Evolutionary conservation across 2,113 vertebrate genomes (phyloP), one percentile per base, ranked within the genome.

Genomic region (Mionectes macconnelli): DNA sequence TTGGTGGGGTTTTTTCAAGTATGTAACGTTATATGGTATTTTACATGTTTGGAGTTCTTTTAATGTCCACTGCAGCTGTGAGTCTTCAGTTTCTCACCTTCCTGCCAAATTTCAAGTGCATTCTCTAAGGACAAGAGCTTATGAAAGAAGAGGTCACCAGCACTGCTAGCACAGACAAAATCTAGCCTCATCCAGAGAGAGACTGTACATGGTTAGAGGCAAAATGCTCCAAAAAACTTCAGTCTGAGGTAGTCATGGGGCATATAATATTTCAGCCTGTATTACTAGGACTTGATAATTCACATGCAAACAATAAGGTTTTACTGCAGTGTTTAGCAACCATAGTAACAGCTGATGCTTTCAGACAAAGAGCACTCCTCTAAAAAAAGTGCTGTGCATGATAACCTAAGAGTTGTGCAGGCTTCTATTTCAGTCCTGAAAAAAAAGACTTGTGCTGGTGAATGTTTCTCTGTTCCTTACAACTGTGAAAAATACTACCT

Each of bases 331-430:
- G 67, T 96, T 96, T 90, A 89, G 84, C 89, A 96, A 70, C 91
- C 94, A 94, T 92, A 94, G 73, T 92, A 93, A 94, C 86, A 95
- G 84, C 57, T 93, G 93, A 91, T 90, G 78, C 31, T 88, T 87
- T 84, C 91, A 95, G 49, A 95, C 70, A 84, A 93, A 95, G 30
- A 85, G 3, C 31, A 40, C 45, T 76, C 27, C 64, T 80, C 68
- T 70, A 50, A 85, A 89, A 87, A 87, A 88, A 63, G 27, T 63
- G 42, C 52, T 63, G 16, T 62, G 73, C 28, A 35, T 44, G 78
- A 85, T 94, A 96, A 94, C 75, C 67, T 86, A 70, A 63, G 70
- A 87, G 87, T 77, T 1, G 0, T 59, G 55, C 18, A 63, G 72
- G 75, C 19, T 94, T 94, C 89, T 91, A 64, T 94, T 95, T 87